Percentiles rank a stretch among this genome's conserved stretches.
These are phyloP conservation scores for Cotesia vestalis DNA, from an alignment of 1,140 invertebrate species.

Conservation along the genomic window DNA sequence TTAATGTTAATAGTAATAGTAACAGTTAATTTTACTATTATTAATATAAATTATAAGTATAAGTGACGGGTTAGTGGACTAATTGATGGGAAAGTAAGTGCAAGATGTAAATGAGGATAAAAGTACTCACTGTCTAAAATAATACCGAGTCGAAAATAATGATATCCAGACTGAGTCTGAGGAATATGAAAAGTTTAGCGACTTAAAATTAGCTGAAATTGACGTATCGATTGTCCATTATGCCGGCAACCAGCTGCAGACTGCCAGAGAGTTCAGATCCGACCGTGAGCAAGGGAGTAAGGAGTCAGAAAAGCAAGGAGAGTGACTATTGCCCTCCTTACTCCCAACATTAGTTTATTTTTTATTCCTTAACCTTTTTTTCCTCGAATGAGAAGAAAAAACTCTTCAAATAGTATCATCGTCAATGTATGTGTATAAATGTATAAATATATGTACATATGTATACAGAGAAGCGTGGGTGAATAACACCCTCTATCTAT, in stretches of 20 bases:
- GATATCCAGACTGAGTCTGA: conserved; percentile 24
- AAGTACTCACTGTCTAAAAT: neutral
- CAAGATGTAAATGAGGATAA: too few relatives aligned
- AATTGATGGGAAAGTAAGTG: too few relatives aligned
- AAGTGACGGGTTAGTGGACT: too few relatives aligned
- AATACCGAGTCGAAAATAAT: neutral
- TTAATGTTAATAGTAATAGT: too few relatives aligned
- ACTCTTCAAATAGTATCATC: too few relatives aligned
- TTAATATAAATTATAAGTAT: too few relatives aligned
- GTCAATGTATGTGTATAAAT: too few relatives aligned
- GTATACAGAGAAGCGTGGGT: too few relatives aligned
- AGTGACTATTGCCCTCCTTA: conserved; percentile 21
- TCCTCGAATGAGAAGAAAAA: neutral
- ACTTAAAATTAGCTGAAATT: conserved; percentile 34
- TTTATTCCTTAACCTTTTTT: neutral
- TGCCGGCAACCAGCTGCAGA: conserved; percentile 6
- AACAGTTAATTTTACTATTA: too few relatives aligned
- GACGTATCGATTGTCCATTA: conserved; percentile 37
- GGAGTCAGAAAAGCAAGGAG: neutral
- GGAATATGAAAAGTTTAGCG: too few relatives aligned
- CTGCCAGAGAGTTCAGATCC: conserved; percentile 25
- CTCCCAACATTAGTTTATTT: neutral
- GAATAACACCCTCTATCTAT: too few relatives aligned
- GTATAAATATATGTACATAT: too few relatives aligned
- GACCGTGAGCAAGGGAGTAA: neutral